These are phyloP conservation scores for Drosophila lini DNA, from an alignment of 1,140 invertebrate species.

Conservation along the genomic window DNA sequence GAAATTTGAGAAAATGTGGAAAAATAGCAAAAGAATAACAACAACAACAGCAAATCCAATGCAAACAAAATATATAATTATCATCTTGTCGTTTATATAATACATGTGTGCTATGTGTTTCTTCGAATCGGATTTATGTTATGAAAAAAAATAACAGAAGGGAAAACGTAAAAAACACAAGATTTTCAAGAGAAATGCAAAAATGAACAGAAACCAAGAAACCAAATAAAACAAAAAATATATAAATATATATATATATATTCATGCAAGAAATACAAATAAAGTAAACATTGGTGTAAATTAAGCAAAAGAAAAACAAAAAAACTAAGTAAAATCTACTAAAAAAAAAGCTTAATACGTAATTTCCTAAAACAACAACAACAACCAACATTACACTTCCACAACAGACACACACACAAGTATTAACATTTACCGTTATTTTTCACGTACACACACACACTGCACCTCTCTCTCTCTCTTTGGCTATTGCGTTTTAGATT, in stretches of 20 bases:
- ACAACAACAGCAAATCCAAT: constrained; percentile 19
- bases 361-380: constrained; percentile 65
- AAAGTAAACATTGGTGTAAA: constrained; percentile 60
- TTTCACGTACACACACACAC: constrained; percentile 50
- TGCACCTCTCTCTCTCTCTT: constrained; percentile 48
- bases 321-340: constrained; percentile 37
- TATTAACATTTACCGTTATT: constrained; percentile 56
- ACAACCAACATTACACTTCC: constrained; percentile 25
- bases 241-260: constrained; percentile 35
- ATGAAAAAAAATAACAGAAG: constrained; percentile 13
- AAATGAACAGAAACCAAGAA: constrained; percentile 26
- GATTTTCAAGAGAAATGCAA: constrained; percentile 7
- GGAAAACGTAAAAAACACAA: constrained; percentile 10
- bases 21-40: constrained; percentile 4
- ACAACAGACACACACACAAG: constrained; percentile 17
- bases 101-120: constrained; percentile 70
- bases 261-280: constrained; percentile 46
- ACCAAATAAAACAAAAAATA: constrained; percentile 12
- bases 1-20: not conserved
- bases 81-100: constrained; percentile 73
- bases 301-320: constrained; percentile 40
- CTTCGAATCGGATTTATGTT: constrained; percentile 61
- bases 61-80: constrained; percentile 55
- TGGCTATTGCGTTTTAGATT: constrained; percentile 62
- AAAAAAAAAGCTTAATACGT: constrained; percentile 67